Percentiles rank a stretch among this genome's conserved stretches.
Evolutionary conservation across 2,113 vertebrate species (phyloP).

Genomic region (Chelonoidis abingdonii): DNA sequence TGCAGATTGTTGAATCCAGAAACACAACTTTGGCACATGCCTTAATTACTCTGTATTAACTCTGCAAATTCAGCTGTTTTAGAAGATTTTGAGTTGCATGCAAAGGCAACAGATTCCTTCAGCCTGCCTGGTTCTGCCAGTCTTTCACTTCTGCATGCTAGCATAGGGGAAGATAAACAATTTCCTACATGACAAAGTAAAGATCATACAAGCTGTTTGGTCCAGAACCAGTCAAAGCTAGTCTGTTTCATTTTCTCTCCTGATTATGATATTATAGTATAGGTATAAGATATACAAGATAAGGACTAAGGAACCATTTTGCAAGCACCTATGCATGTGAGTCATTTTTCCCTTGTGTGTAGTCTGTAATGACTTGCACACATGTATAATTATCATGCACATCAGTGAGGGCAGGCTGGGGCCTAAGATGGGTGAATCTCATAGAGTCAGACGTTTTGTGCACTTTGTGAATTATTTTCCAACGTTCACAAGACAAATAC

Average conservation of each 20-base stretch:
- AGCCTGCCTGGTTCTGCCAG: not conserved
- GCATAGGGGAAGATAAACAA: conserved; percentile 16
- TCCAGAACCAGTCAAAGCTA: not conserved
- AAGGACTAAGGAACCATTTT: not conserved
- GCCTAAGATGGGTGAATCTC: not conserved
- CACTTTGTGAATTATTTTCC: not conserved
- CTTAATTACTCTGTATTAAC: conserved; percentile 9
- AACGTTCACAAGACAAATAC: conserved; percentile 31
- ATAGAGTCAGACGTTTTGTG: not conserved
- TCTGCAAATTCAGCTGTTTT: conserved; percentile 16
- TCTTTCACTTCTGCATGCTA: not conserved
- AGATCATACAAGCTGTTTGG: not conserved
- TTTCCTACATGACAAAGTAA: conserved; percentile 41
- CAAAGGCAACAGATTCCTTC: not conserved
- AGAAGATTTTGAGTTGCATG: not conserved
- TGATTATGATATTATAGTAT: not conserved
- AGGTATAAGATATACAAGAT: not conserved
- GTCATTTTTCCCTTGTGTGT: accelerated
- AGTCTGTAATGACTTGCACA: not conserved
- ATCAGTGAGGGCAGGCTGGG: not conserved
- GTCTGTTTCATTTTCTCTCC: accelerated
- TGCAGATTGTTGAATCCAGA: not conserved
- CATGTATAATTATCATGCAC: accelerated
- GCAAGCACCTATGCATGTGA: accelerated
- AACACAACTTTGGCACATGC: not conserved